A percentile compares a stretch with the other conserved stretches of the same genome.
Conservation (phyloP, 1,140 invertebrate genomes). For the Panulirus ornatus region DNA sequence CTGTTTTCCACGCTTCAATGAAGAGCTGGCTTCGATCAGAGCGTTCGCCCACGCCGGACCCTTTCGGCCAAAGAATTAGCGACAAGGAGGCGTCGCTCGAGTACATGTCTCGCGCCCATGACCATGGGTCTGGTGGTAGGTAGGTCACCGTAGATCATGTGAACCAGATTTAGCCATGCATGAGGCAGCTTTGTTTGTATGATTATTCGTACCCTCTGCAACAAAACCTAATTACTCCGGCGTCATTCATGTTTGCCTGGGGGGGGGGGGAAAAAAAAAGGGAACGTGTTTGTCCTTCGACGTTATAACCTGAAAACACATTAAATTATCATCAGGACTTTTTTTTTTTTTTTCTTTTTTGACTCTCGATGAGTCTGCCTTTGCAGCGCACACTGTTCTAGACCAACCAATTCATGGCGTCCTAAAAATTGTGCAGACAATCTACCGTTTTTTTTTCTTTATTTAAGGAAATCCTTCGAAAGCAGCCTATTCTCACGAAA, state of each 20-base stretch:
- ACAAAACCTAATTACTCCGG: neutral
- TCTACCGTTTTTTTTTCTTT: neutral
- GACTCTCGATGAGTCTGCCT: neutral
- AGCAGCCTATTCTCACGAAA: neutral
- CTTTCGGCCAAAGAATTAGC: too few species aligned
- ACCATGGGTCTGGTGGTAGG: too few species aligned
- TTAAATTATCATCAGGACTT: neutral
- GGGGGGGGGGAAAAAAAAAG: neutral
- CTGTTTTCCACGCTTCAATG: too few species aligned
- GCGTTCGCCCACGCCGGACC: too few species aligned
- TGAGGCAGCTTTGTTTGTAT: too few species aligned
- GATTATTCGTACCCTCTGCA: neutral
- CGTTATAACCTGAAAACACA: slow-evolving; percentile 6
- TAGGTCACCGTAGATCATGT: too few species aligned
- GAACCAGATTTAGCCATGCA: too few species aligned
- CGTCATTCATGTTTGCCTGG: neutral
- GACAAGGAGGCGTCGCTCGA: too few species aligned
- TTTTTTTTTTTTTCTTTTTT: neutral
- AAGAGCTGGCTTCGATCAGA: too few species aligned
- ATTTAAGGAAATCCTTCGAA: neutral
- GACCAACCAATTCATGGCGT: neutral
- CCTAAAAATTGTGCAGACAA: neutral
- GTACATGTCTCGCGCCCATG: too few species aligned
- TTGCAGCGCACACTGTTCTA: neutral
- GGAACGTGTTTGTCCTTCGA: neutral